A percentile compares a stretch with the other conserved stretches of the same genome.
Evolutionary conservation across 1,140 invertebrate genomes (phyloP).

Genomic region (Charaxes varanes): DNA sequence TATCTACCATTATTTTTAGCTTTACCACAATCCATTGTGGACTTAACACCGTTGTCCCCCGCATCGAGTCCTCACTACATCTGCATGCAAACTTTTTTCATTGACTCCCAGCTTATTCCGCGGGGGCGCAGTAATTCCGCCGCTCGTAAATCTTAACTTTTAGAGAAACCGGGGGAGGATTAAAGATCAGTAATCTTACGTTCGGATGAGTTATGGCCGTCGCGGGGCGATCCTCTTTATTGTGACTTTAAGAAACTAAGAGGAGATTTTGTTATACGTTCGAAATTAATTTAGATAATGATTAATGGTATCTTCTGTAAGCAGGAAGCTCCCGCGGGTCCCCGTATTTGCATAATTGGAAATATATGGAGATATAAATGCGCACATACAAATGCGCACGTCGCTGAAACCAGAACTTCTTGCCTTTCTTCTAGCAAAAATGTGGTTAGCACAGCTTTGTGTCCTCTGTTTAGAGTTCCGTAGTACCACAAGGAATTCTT

Average conservation of each 20-base stretch:
- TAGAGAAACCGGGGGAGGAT: conserved; percentile 78
- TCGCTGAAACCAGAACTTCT: no score
- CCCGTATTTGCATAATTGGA: conserved; percentile 62
- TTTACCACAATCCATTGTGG: not conserved
- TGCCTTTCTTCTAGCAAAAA: no score
- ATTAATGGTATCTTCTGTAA: conserved; percentile 63
- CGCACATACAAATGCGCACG: no score
- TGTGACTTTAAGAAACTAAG: conserved; percentile 73
- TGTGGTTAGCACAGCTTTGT: no score
- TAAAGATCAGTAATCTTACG: conserved; percentile 85
- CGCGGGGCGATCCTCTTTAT: conserved; percentile 65
- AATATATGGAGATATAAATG: conserved; percentile 21
- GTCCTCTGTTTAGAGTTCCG: no score
- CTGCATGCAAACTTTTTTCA: conserved; percentile 61
- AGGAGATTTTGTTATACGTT: conserved; percentile 67
- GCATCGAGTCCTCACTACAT: conserved; percentile 36
- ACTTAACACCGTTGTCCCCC: conserved; percentile 17
- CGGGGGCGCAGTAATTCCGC: conserved; percentile 77
- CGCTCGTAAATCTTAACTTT: conserved; percentile 82
- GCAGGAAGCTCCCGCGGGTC: conserved; percentile 38
- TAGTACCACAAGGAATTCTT: no score
- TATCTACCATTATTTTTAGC: no score
- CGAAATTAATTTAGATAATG: conserved; percentile 74
- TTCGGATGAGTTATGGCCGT: conserved; percentile 78
- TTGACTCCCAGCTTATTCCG: conserved; percentile 59